Base-by-base conservation (phyloP, 2,888 invertebrate species). In the Chymomyza fuscimana region DNA sequence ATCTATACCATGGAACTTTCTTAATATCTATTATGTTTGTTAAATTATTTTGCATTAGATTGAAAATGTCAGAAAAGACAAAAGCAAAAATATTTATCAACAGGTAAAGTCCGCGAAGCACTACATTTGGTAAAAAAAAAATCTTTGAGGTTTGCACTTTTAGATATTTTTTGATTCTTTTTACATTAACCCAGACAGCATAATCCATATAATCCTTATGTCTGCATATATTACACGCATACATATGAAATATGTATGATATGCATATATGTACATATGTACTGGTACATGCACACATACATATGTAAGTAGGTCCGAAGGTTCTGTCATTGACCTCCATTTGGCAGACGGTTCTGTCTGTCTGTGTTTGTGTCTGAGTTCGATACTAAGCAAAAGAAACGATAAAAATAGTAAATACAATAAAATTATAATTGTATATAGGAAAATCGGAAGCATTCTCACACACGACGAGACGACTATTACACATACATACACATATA, bases 281-380 rank as follows among this genome's bases (percentile, higher is more conserved):
- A 70, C 25, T 25, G 25, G 25, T 25, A 25, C 25, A 25, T 25
- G 2, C 25, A 25, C 25, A 25, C 25, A 25, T 68, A 67, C 73
- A 74, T 68, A 77, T 77, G 85, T 89, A 79, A 80, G 78, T 80
- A 71, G 62, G 72, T 69, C 67, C 77, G 81, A 86, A 87, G 88
- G 84, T 86, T 86, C 87, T 87, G 86, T 82, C 90, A 84, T 88
- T 89, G 90, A 89, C 89, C 90, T 89, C 89, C 88, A 89, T 90
- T 90, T 80, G 77, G 71, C 83, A 86, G 87, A 87, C 86, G 74
- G 65, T 71, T 63, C 61, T 71, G 61, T 73, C 72, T 70, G 73
- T 71, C 69, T 63, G 52, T 56, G 73, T 76, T 70, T 77, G 76
- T 74, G 81, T 79, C 83, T 76, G 81, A 68, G 67, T 83, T 83